These are phyloP conservation scores for Pyrgus malvae DNA, from an alignment of 2,888 invertebrate genomes.

Conservation along the genomic window DNA sequence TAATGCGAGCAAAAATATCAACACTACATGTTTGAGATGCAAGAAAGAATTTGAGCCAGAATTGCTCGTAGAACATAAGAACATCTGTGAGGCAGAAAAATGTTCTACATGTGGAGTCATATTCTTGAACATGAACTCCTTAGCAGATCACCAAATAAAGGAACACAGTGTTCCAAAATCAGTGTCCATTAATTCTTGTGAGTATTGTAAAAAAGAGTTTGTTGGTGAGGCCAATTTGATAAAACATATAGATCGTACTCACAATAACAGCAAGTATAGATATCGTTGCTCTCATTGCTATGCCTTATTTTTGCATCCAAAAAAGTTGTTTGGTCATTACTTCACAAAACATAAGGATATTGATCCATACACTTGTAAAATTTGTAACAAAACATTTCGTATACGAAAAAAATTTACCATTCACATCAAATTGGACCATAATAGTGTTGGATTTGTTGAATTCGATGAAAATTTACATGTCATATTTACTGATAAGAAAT, in stretches of 20 bases:
- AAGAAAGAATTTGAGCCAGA: slow-evolving; percentile 31
- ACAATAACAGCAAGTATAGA: slow-evolving; percentile 55
- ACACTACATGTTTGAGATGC: too few species aligned
- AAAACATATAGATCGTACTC: slow-evolving; percentile 55
- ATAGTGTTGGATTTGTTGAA: slow-evolving; percentile 61
- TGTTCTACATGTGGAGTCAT: slow-evolving; percentile 50
- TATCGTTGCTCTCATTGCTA: slow-evolving; percentile 59
- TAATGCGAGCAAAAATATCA: too few species aligned
- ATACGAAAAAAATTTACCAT: slow-evolving; percentile 60
- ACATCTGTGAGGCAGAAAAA: slow-evolving; percentile 45
- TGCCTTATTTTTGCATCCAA: slow-evolving; percentile 58
- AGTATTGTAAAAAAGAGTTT: slow-evolving; percentile 55
- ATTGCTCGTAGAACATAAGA: slow-evolving; percentile 39
- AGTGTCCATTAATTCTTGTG: slow-evolving; percentile 48
- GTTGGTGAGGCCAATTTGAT: slow-evolving; percentile 48
- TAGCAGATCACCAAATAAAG: slow-evolving; percentile 49
- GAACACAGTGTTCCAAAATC: slow-evolving; percentile 44
- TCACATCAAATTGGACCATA: slow-evolving; percentile 64
- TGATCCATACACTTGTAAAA: slow-evolving; percentile 60
- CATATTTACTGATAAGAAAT: slow-evolving; percentile 58
- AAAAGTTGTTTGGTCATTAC: slow-evolving; percentile 62
- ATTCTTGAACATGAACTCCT: slow-evolving; percentile 35
- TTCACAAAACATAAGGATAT: slow-evolving; percentile 55
- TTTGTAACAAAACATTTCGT: slow-evolving; percentile 56
- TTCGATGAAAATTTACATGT: slow-evolving; percentile 67